A percentile compares a stretch with the other conserved stretches of the same genome.
Evolutionary conservation across 2,797 vertebrate species (phyloP).

Genomic region (Buphagus erythrorhynchus): DNA sequence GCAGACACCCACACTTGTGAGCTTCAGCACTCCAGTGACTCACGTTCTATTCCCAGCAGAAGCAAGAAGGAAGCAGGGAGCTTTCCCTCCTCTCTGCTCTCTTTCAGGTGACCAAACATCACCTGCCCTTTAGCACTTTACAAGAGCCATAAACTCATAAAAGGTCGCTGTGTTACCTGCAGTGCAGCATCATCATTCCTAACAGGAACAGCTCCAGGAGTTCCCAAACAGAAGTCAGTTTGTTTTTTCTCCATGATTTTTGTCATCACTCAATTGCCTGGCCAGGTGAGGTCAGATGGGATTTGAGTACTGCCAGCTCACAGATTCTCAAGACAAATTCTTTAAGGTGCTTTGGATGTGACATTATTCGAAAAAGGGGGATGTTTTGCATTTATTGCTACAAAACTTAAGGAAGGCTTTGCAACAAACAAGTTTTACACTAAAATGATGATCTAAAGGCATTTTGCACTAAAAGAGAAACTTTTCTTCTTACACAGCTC

Average conservation of each 20-base stretch:
- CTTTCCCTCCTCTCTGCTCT: neutral
- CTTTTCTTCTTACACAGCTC: neutral
- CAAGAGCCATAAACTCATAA: neutral
- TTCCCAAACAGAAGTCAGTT: neutral
- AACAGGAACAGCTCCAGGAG: neutral
- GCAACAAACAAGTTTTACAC: neutral
- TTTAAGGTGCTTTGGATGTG: neutral
- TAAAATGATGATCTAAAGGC: too few species aligned
- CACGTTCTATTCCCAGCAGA: neutral
- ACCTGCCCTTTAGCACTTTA: neutral
- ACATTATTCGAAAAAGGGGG: neutral
- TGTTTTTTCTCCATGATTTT: neutral
- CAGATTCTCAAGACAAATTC: neutral
- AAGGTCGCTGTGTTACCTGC: neutral
- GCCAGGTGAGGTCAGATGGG: neutral
- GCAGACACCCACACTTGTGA: neutral
- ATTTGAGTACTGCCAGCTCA: neutral
- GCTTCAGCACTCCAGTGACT: constrained; percentile 15
- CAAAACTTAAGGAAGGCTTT: neutral
- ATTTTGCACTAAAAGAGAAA: neutral
- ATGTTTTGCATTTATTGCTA: neutral
- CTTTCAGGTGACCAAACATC: neutral
- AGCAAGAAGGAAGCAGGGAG: neutral
- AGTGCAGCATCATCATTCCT: neutral
- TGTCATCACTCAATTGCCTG: neutral